These are phyloP conservation scores for Aspidapion aeneum DNA, from an alignment of 2,888 invertebrate species.

Conservation along the genomic window DNA sequence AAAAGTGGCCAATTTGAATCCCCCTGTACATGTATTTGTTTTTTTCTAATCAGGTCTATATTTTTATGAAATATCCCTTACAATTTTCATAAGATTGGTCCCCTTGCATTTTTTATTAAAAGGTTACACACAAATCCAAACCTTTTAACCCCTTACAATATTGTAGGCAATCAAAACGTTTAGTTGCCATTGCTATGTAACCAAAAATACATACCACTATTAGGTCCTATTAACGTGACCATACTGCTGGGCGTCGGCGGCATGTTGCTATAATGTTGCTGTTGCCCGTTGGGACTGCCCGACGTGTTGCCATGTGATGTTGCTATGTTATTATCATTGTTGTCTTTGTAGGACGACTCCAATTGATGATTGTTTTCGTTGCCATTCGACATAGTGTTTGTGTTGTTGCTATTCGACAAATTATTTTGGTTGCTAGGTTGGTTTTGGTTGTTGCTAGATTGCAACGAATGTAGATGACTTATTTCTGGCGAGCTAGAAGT, in stretches of 20 bases:
- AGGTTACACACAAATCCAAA: no score
- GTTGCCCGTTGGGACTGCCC: slow-evolving; percentile 25
- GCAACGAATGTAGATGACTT: background rate
- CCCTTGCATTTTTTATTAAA: no score
- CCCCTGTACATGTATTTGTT: no score
- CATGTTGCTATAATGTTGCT: slow-evolving; percentile 38
- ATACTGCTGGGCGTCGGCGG: slow-evolving; percentile 49
- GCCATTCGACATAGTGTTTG: background rate
- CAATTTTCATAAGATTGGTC: no score
- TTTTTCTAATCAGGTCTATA: no score
- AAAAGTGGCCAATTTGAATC: no score
- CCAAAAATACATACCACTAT: slow-evolving; percentile 48
- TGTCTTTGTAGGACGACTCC: slow-evolving; percentile 32
- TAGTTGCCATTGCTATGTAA: no score
- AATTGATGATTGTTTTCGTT: slow-evolving; percentile 10
- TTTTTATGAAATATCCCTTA: no score
- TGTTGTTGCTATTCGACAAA: background rate
- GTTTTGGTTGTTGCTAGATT: background rate
- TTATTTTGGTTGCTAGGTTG: background rate
- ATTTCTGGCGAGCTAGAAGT: slow-evolving; percentile 49
- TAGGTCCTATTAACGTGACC: slow-evolving; percentile 51
- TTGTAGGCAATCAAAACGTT: no score
- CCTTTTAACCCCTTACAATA: no score
- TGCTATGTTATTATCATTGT: slow-evolving; percentile 34
- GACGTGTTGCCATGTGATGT: slow-evolving; percentile 20